A percentile compares a stretch with the other conserved stretches of the same genome.
Conservation (phyloP, 2,113 vertebrate genomes). For the Clarias batrachus region DNA sequence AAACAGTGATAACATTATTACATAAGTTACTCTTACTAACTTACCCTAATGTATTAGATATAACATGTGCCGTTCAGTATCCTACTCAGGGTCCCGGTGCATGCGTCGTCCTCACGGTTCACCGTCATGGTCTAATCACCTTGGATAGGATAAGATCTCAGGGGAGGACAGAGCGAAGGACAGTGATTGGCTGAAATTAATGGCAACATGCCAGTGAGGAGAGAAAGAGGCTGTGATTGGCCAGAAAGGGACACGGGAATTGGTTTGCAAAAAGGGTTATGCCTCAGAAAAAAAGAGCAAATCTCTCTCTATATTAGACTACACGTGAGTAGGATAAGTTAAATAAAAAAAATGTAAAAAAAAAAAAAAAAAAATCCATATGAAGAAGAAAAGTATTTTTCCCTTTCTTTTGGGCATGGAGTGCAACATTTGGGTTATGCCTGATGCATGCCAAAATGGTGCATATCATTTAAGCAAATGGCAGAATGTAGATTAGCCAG, state of each 20-base stretch:
- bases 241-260: slow-evolving; percentile 36
- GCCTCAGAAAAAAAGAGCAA: slow-evolving; percentile 18
- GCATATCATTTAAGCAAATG: slow-evolving; percentile 25
- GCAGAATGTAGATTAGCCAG: slow-evolving; percentile 27
- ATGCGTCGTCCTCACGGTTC: slow-evolving; percentile 36
- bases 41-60: slow-evolving; percentile 45
- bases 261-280: slow-evolving; percentile 32
- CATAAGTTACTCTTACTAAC: slow-evolving; percentile 34
- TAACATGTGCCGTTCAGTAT: slow-evolving; percentile 28
- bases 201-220: slow-evolving; percentile 49
- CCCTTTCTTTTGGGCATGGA: background rate
- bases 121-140: slow-evolving; percentile 39
- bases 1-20: slow-evolving; percentile 28
- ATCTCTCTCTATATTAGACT: background rate
- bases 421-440: background rate
- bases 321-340: background rate
- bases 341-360: background rate
- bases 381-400: background rate
- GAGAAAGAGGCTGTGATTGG: slow-evolving; percentile 29
- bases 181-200: slow-evolving; percentile 41
- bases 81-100: slow-evolving; percentile 29
- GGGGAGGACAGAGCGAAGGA: slow-evolving; percentile 48
- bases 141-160: slow-evolving; percentile 52
- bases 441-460: background rate
- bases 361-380: background rate